Evolutionary conservation across 2,888 invertebrate species (phyloP), one percentile per base, ranked within the genome.

Genomic region (Prenolepis imparis): DNA sequence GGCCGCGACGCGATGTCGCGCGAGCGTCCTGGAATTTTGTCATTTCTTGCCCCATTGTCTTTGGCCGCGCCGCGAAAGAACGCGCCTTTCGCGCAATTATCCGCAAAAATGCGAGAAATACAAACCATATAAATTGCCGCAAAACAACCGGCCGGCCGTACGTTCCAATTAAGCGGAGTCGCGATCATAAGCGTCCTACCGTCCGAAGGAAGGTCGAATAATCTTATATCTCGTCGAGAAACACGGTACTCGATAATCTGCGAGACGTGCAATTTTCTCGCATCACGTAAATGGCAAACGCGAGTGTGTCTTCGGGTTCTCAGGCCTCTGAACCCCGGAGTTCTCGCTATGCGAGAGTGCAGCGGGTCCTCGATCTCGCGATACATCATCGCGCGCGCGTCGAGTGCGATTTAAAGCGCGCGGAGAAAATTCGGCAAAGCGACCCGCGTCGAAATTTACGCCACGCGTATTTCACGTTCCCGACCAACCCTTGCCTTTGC

Each of bases 371-470:
- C 24, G 44, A 9, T 44, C 44, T 39, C 41, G 57, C 72, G 73
- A 72, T 78, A 72, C 72, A 80, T 80, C 59, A 59, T 72, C 59
- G 41, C 52, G 39, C 59, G 41, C 52, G 39, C 57, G n/a, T 67
- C 55, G 39, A n/a, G 57, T 41, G 32, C 32, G 44, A 78, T 70
- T 78, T 59, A 70, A 78, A 32, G 28, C 28, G 52, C 32, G 44
- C 57, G 57, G 8, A n/a, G 44, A 74, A 86, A 89, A 80, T 86
- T 89, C 86, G 32, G 80, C 88, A 75, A 83, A 77, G 84, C 82
- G 88, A 89, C 86, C 83, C 84, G 90, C 84, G 82, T 80, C 86
- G 88, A 89, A 89, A 89, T 89, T 89, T 88, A 89, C 82, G 36
- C 18, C 44, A 28, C 73, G 59, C 78, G 59, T 72, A 80, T 80